Percentiles rank a stretch among this genome's conserved stretches.
phyloP scores from a whole-genome alignment of 2,113 vertebrate species.

The Bungarus multicinctus region DNA sequence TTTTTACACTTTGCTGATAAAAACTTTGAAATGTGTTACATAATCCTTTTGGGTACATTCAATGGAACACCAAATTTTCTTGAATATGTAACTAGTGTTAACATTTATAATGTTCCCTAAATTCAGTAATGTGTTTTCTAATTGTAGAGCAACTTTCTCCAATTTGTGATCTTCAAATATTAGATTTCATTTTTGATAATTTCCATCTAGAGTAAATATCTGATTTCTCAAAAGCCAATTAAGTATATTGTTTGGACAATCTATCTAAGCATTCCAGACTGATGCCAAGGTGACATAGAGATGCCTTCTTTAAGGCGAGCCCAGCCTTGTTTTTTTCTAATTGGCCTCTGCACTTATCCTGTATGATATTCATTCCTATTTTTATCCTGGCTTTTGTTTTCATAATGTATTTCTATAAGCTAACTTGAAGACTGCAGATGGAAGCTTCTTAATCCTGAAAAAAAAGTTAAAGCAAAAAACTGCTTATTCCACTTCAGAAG shows the following conservation, averaged over 20 bases:
- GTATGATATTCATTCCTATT: not conserved
- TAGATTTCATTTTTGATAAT: not conserved
- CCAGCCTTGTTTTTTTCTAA: not conserved
- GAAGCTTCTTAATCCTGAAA: slow-evolving; percentile 14
- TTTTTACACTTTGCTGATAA: not conserved
- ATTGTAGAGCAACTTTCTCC: not conserved
- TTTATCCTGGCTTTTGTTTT: not conserved
- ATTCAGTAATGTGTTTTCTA: not conserved
- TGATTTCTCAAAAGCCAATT: not conserved
- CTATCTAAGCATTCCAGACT: not conserved
- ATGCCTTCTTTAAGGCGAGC: not conserved
- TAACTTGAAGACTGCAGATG: not conserved
- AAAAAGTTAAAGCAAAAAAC: not conserved
- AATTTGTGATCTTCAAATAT: not conserved
- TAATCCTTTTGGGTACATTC: not conserved
- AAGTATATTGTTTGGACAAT: not conserved
- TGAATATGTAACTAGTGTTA: not conserved
- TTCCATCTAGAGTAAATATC: not conserved
- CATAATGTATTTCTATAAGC: not conserved
- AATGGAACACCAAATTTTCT: not conserved
- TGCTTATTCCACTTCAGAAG: not conserved
- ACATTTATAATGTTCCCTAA: not conserved
- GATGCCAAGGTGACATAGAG: not conserved
- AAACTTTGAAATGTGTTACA: not conserved
- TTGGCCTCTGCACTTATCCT: not conserved